Base-by-base conservation (phyloP, 2,888 invertebrate species). In the Cheilosia pagana region DNA sequence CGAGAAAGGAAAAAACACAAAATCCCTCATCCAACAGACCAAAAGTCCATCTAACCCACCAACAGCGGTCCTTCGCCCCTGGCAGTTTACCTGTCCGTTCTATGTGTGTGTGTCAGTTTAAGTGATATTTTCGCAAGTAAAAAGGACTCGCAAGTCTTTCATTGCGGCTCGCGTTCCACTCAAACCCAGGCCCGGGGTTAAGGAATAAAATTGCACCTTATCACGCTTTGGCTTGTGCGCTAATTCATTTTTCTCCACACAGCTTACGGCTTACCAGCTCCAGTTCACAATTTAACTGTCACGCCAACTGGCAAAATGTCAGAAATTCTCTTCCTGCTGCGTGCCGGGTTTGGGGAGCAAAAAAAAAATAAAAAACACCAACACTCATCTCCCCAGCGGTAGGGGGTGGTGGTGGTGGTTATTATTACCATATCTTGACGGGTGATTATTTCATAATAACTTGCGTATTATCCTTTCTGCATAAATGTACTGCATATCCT, bases 381-480 rank as follows among this genome's bases (percentile, higher is more conserved):
- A 45, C 10, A 53, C 12, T n/a, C 45, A 16, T 21, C 50, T 12
- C 50, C 21, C 31, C 5, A 16, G 21, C 6, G n/a, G 19, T 16
- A 31, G 7, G 14, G n/a, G 48, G 41, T 21, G 57, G 25, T 35
- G n/a, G n/a, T n/a, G n/a, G n/a, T 41, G 65, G 31, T 76, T 85
- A 81, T 85, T 81, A 85, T 85, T 81, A 85, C 85, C 81, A 85
- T 85, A 85, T 75, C 85, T 85, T 85, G 85, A 85, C 85, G 85
- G 85, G 85, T 81, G 85, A 85, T 85, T 85, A 85, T 85, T 85
- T 81, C 81, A 85, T 81, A 85, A 85, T 85, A 85, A 85, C 81
- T 81, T 81, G 85, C 85, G 85, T 85, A 85, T 79, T 85, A 85
- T 85, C 85, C 81, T 71, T 79, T 50, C 76, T 79, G 75, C 81